Base-by-base conservation (phyloP, 2,888 invertebrate species). In the Eucriotettix oculatus region DNA sequence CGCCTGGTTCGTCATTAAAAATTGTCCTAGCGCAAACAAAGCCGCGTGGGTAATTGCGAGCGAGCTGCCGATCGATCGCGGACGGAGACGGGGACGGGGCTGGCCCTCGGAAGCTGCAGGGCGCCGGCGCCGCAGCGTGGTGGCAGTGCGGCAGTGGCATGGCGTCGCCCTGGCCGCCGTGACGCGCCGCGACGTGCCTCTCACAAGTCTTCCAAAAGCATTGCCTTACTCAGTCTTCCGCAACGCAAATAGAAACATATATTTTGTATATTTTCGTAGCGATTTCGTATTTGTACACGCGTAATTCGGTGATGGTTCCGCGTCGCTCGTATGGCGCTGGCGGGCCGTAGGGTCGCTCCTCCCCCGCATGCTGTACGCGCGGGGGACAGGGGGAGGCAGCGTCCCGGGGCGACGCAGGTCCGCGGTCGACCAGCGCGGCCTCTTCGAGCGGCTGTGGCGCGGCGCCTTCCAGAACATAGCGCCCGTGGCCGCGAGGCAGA, bases 401-500 rank as follows among this genome's bases (percentile, higher is more conserved):
- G 72, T 74, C n/a, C 73, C 74, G 29, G 29, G 80, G 82, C 67
- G 81, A 84, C 29, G 29, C 29, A 29, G 29, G 29, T 29, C 29
- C 29, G 29, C 29, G 16, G 43, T 57, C 48, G 29, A 29, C 29
- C 29, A 29, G 67, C 77, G 84, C 63, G 76, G 82, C 48, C 81
- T 86, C 60, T 86, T 87, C 71, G 86, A 86, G 68, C 76, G 85
- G 17, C 75, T 86, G 58, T 86, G 86, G 86, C 79, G 84, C 54
- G 85, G 85, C 60, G 80, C 81, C 54, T 81, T 82, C 68, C 71
- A 71, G 16, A 67, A 67, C n/a, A 65, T 66, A 56, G 29, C 29
- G 29, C 29, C 29, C 29, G 63, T 61, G 58, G 64, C 65, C 2
- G 63, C 62, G 52, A 64, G 63, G 48, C 58, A 54, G 52, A 55